phyloP scores from a whole-genome alignment of 2,797 vertebrate species.

The Gila robusta region DNA sequence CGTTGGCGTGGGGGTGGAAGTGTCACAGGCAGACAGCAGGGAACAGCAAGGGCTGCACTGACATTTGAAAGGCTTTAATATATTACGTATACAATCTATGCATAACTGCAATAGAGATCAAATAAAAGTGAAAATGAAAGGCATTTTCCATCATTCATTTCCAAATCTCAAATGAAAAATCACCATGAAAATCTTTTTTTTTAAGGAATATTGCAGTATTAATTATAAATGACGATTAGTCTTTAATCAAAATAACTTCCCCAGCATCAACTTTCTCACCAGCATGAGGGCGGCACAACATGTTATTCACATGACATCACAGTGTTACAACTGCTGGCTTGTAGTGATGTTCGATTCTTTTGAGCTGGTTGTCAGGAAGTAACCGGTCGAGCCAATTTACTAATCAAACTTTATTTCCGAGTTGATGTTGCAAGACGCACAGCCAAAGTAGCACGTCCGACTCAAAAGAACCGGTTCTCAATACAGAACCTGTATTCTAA shows the following conservation, averaged over 20 bases:
- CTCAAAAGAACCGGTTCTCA: no score
- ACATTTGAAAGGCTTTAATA: slow-evolving; percentile 44
- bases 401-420: no score
- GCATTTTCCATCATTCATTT: neutral
- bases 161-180: neutral
- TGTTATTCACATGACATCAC: no score
- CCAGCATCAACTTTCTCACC: neutral
- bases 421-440: no score
- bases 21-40: neutral
- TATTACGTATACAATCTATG: neutral
- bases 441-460: no score
- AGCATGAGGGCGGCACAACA: neutral
- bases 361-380: no score
- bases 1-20: neutral
- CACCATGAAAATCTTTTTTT: neutral
- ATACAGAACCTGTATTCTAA: no score
- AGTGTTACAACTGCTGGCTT: no score
- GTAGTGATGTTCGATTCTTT: no score
- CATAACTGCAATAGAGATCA: neutral
- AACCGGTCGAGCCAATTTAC: no score
- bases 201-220: neutral
- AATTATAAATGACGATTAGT: no score
- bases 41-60: neutral
- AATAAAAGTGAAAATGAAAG: slow-evolving; percentile 1
- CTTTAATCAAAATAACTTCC: neutral